Base-by-base conservation (phyloP, 1,140 invertebrate species). In the Bicyclus anynana region DNA sequence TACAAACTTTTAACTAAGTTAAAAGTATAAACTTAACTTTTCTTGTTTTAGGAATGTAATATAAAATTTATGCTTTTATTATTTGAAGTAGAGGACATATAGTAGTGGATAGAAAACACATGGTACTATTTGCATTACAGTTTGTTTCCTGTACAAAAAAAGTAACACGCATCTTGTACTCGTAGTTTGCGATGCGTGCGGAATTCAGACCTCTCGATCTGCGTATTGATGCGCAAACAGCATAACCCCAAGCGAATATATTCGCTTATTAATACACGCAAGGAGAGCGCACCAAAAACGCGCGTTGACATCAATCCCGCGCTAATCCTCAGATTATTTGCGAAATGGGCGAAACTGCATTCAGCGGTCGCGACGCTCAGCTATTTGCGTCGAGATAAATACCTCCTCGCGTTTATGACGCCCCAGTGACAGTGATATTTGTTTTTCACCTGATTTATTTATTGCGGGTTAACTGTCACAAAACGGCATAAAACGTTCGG, bases 291-390 rank as follows among this genome's bases (percentile, higher is more conserved):
- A 67, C 69, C 67, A 59, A 69, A 74, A 74, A 69, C 70, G 67
- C 59, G 53, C 65, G 64, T 59, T 65, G 68, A 71, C 77, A 82
- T 82, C 75, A 77, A 74, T 80, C 72, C 64, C 35, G 48, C 55
- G 65, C 65, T 85, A 83, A 85, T 80, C 78, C 73, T 5, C 44
- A 62, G 72, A 78, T 80, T 81, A 80, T 75, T 75, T 68, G 72
- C 70, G 70, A 80, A 80, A 80, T 73, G 72, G 77, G 75, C 80
- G 73, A 74, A 78, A 80, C 77, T 81, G 73, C 77, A 79, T 79
- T 74, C 70, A 74, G 75, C 71, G 73, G 75, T 14, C 23, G 76
- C 65, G 70, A 62, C 64, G 67, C 66, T 65, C 65, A 68, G 49
- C 68, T 83, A 86, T 83, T 84, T 84, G 62, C 57, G 74, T 67